Base-by-base conservation (phyloP, 2,888 invertebrate genomes). In the Homarus gammarus region DNA sequence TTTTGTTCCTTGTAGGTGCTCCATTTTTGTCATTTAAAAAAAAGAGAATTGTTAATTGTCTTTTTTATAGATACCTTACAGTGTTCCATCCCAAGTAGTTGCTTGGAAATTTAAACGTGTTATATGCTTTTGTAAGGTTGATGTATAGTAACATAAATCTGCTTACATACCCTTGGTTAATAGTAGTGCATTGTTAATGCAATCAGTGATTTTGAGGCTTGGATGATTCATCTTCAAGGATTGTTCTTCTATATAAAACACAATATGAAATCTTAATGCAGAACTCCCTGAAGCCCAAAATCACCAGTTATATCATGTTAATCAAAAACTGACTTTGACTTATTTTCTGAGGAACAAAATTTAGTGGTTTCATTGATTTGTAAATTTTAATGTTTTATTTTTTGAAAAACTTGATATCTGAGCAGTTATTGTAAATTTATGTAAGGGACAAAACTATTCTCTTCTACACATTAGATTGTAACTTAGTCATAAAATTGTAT, bases 41-140 rank as follows among this genome's bases (percentile, higher is more conserved):
- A 22, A n/a, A 40, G n/a, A 73, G 38, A n/a, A n/a, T 12, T n/a
- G 40, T 15, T 0, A 38, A 36, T 36, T 72, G 73, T n/a, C n/a
- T 73, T 38, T 12, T 73, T 22, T 40, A 73, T 73, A 40, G 73
- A 40, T 73, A 73, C 8, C 22, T 40, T 31, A 18, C 36, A n/a
- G 38, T 73, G 36, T 73, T 33, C 38, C 18, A 38, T 40, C 40
- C 73, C 40, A 36, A 73, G 73, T 40, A 40, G 40, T 40, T 73
- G 73, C 40, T 73, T 18, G 73, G 40, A 40, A 40, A 12, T 31
- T 40, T 40, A 31, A 73, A n/a, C 8, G n/a, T 38, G 40, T 73
- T 56, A 56, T 56, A 56, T 56, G 56, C 38, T 38, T 73, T 73
- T 73, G 73, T 38, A 73, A 73, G 38, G 73, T 73, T 73, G 22